Base-by-base conservation (phyloP, 1,140 invertebrate species). In the Diorhabda carinulata region DNA sequence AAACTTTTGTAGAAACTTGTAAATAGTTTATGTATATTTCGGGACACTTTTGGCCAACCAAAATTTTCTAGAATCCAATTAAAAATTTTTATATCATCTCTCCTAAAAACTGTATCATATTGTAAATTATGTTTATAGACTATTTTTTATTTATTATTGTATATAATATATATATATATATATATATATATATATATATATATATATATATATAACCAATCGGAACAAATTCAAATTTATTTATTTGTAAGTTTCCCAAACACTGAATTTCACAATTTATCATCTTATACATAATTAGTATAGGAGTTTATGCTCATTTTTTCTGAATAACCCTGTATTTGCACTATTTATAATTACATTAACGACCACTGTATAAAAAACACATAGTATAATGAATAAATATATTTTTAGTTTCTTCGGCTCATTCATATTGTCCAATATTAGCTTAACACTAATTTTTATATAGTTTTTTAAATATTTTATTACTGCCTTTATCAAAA, bases 21-120 rank as follows among this genome's bases (percentile, higher is more conserved):
- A 69, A 69, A 69, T 69, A 69, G 45, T 43, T 61, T 43, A 65
- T 69, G 68, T 69, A 69, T 65, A 69, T 69, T 70, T 73, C 64
- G 69, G 70, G 61, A 73, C 70, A 66, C 63, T 68, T 72, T 74
- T 67, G 70, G 70, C 65, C 59, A 61, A 52, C 47, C 47, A 52
- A 52, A 52, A n/a, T 52, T 52, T 52, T 52, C 3, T 52, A 52
- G 47, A 52, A 52, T 52, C n/a, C 6, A 52, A 52, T 25, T 25
- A n/a, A 52, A 52, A 52, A 52, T 52, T 52, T 52, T n/a, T 52
- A 52, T 52, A 52, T 52, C n/a, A 52, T 52, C 47, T 52, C 47
- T 52, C n/a, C 25, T 25, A 25, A 25, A 52, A 52, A 52, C 6
- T 52, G 47, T 52, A 52, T n/a, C n/a, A 52, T 52, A 52, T 52